Base-by-base conservation (phyloP, 2,113 vertebrate genomes). In the Cephalophus harveyi region DNA sequence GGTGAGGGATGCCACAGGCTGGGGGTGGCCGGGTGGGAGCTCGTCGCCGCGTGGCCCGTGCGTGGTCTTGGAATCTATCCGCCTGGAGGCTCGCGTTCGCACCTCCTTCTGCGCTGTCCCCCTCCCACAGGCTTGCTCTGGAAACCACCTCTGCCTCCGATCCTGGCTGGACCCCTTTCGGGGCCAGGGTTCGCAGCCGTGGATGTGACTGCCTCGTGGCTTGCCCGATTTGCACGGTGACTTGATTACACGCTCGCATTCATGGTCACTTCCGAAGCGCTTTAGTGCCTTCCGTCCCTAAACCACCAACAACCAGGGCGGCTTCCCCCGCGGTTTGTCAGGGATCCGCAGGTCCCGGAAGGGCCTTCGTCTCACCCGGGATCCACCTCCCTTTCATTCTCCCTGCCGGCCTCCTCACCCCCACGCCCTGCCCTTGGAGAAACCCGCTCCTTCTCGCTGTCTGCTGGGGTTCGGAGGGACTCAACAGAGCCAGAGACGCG, bases 261-360 rank as follows among this genome's bases (percentile, higher is more conserved):
- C 98, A 99, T 96, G 98, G 98, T 98, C 98, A 99, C 98, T 99
- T 99, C 99, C 99, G 98, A 99, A 99, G 98, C 96, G 98, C 98
- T 98, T 98, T 98, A 98, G 98, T 97, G 97, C 98, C 98, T 98
- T 98, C 98, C 98, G 98, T 98, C 98, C 97, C 97, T 96, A 98
- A 98, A 98, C 98, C 98, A 96, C 97, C 97, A 84, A 97, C 96
- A 85, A 93, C 71, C 94, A 23, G 43, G 82, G 94, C 93, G 89
- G 95, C 96, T 98, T 97, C 74, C 97, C 96, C 83, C 86, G 97
- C 85, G 98, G 98, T 98, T 98, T 98, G 76, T 96, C 95, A 78
- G 91, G 88, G 91, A 97, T 97, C 97, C 93, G 54, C 93, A 97
- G 96, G 92, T 97, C 95, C 89, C 90, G 64, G 96, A 96, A 97